Conservation (phyloP, 2,797 vertebrate species). For the Sebastes taczanowskii region DNA sequence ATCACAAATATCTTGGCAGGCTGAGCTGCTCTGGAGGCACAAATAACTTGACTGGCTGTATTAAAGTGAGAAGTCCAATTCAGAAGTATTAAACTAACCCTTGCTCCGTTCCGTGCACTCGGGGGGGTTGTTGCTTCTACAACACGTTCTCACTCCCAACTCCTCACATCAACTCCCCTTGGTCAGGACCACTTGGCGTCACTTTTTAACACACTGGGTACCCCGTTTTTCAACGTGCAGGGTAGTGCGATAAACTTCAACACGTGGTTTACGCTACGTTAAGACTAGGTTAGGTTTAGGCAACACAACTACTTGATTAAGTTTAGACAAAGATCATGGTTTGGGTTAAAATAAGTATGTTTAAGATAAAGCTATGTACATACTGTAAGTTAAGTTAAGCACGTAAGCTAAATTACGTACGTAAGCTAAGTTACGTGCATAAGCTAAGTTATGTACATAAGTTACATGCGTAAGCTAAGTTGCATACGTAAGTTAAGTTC, state of each 20-base stretch:
- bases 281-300: neutral
- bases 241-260: neutral
- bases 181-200: neutral
- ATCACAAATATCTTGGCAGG: slow-evolving; percentile 1
- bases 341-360: neutral
- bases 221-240: neutral
- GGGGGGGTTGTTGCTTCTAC: neutral
- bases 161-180: neutral
- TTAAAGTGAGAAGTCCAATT: neutral
- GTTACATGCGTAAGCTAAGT: neutral
- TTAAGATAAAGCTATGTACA: neutral
- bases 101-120: neutral
- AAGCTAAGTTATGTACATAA: neutral
- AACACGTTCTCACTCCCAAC: neutral
- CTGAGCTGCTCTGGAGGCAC: slow-evolving; percentile 31
- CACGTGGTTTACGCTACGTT: neutral
- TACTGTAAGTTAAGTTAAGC: neutral
- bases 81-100: neutral
- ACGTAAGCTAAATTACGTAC: no score
- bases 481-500: neutral
- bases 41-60: slow-evolving; percentile 1
- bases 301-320: neutral
- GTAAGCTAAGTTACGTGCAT: no score
- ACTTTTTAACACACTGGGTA: neutral
- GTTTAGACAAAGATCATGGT: neutral